Base-by-base conservation (phyloP, 1,140 invertebrate genomes). In the Drosophila willistoni region DNA sequence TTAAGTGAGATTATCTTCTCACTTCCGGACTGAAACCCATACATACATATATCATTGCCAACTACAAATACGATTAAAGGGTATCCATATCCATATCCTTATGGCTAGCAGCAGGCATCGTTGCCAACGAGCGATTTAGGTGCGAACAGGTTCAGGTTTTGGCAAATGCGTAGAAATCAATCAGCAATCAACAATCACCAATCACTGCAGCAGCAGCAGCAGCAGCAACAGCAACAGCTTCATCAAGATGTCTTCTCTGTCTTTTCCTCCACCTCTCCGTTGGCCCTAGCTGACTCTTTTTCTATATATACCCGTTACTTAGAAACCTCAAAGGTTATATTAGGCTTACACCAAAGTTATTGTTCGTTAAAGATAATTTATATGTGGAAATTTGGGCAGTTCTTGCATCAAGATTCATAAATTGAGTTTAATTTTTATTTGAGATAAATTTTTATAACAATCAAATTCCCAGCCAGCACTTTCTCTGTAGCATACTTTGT, bases 101-200 rank as follows among this genome's bases (percentile, higher is more conserved):
- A 22, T 51, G 44, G 44, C 17, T 17, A 47, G 44, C 44, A 47
- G 44, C 14, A 17, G 14, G 5, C 44, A 22, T 51, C 17, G n/a
- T 51, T 3, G 9, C 14, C 9, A 4, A 10, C 22, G 44, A 47
- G 19, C 44, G 44, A 10, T 77, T 73, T 71, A 36, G 84, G 83
- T 62, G 67, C 76, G 79, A 86, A 86, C 83, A 64, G 63, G 83
- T 59, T 36, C 56, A 59, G 56, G 56, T 59, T 55, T 83, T 87
- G 71, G 72, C 83, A 82, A 81, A 76, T 76, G 73, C 55, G 69
- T 64, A 77, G 77, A 77, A 85, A 71, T 39, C 68, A 47, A 79
- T 47, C 44, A 47, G 17, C 44, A 14, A 44, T 47, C 44, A 51
- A 51, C 44, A 22, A 51, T 51, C 44, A 75, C 64, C 44, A 22